These are phyloP conservation scores for Sinelater perroti DNA, from an alignment of 2,888 invertebrate genomes.

Conservation along the genomic window DNA sequence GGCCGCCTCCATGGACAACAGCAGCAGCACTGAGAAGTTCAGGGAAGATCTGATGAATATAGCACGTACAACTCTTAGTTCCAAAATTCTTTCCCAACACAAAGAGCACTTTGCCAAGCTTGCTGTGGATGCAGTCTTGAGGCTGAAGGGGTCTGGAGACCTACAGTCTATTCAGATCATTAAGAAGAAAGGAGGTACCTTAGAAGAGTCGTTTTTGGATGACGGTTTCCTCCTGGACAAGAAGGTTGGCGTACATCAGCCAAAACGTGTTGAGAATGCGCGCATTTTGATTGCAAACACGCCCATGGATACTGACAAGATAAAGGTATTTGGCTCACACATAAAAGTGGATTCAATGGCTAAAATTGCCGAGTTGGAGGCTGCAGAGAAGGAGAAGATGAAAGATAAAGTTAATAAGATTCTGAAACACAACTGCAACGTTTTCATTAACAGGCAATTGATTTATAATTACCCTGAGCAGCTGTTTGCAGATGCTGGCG, in stretches of 20 bases:
- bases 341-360: constrained; percentile 92
- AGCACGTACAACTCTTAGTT: constrained; percentile 95
- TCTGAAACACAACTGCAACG: constrained; percentile 91
- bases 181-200: constrained; percentile 92
- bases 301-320: constrained; percentile 99
- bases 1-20: constrained; percentile 83
- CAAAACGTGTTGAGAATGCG: constrained; percentile 93
- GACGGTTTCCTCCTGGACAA: constrained; percentile 95
- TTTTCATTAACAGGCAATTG: constrained; percentile 98
- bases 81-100: constrained; percentile 97
- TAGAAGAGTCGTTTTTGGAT: constrained; percentile 96
- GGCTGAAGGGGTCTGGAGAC: constrained; percentile 95
- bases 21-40: constrained; percentile 79
- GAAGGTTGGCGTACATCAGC: constrained; percentile 97
- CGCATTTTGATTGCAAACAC: constrained; percentile 98
- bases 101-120: constrained; percentile 96
- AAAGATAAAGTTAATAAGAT: constrained; percentile 98
- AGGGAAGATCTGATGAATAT: constrained; percentile 93
- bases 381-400: constrained; percentile 99
- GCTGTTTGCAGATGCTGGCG: constrained; percentile 95
- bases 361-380: constrained; percentile 96
- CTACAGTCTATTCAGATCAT: constrained; percentile 97
- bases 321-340: constrained; percentile 97
- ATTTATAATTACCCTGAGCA: constrained; percentile 99
- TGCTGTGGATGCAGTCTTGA: constrained; percentile 93